Evolutionary conservation across 2,888 invertebrate species (phyloP).

Genomic region (Sclerodermus sp.): DNA sequence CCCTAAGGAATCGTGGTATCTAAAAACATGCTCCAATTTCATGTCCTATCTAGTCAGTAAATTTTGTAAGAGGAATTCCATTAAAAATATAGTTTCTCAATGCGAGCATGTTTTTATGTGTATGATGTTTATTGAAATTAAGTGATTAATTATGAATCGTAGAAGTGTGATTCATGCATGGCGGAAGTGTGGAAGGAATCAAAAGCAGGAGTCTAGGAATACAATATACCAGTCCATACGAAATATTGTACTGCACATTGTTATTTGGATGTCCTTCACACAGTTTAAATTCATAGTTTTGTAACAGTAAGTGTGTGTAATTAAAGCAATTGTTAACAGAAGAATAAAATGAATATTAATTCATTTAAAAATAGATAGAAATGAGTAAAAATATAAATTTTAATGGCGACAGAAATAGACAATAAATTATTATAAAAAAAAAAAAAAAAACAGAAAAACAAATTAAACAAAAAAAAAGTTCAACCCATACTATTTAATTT

Average conservation of each 20-base stretch:
- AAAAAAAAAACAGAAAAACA: no score
- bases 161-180: slow-evolving; percentile 33
- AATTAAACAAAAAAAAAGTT: no score
- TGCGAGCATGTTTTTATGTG: slow-evolving; percentile 8
- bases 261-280: slow-evolving; percentile 41
- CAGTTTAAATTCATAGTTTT: slow-evolving; percentile 36
- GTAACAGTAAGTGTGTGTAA: slow-evolving; percentile 43
- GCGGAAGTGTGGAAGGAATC: slow-evolving; percentile 31
- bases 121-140: slow-evolving; percentile 15
- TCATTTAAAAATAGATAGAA: neutral
- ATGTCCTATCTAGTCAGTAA: no score
- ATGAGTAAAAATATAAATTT: no score
- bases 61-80: neutral
- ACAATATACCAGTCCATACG: slow-evolving; percentile 41
- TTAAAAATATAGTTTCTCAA: neutral
- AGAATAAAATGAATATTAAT: slow-evolving; percentile 1
- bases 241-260: slow-evolving; percentile 41
- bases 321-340: slow-evolving; percentile 25
- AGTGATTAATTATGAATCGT: slow-evolving; percentile 18
- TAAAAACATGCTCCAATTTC: slow-evolving; percentile 9
- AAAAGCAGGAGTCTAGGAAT: slow-evolving; percentile 41
- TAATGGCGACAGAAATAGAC: no score
- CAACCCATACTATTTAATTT: no score
- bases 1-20: neutral
- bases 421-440: no score